Percentiles rank a stretch among this genome's conserved stretches.
Evolutionary conservation across 2,113 vertebrate species (phyloP).

Genomic region (Entelurus aequoreus): DNA sequence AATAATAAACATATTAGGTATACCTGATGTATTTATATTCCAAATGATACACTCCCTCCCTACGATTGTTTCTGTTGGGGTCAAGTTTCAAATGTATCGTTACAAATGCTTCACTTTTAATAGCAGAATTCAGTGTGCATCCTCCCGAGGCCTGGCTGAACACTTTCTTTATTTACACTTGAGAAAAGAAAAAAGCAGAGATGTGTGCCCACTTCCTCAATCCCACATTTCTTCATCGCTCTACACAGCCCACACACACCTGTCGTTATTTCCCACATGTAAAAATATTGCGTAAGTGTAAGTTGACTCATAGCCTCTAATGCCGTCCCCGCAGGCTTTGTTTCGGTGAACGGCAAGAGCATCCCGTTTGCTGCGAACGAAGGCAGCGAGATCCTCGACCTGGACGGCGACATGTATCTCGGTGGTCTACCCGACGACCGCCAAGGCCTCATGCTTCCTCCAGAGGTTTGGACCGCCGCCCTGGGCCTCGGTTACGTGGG

Average conservation of each 20-base stretch:
- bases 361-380: slow-evolving; percentile 82
- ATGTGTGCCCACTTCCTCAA: slow-evolving; percentile 30
- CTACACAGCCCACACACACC: slow-evolving; percentile 52
- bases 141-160: slow-evolving; percentile 5
- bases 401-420: slow-evolving; percentile 87
- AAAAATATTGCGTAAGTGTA: slow-evolving; percentile 31
- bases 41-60: not conserved
- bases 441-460: slow-evolving; percentile 75
- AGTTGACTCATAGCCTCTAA: slow-evolving; percentile 27
- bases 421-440: slow-evolving; percentile 84
- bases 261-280: slow-evolving; percentile 36
- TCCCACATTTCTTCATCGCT: slow-evolving; percentile 34
- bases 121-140: slow-evolving; percentile 11
- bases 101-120: slow-evolving; percentile 9
- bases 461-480: slow-evolving; percentile 84
- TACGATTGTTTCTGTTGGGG: slow-evolving; percentile 4
- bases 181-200: slow-evolving; percentile 10
- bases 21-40: not conserved
- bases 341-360: slow-evolving; percentile 86
- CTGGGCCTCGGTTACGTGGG: slow-evolving; percentile 87
- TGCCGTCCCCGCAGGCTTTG: slow-evolving; percentile 72
- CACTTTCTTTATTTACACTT: slow-evolving; percentile 19
- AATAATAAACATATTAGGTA: too few relatives aligned
- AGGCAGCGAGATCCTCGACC: slow-evolving; percentile 88
- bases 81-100: slow-evolving; percentile 1